These are phyloP conservation scores for Streptopelia turtur DNA, from an alignment of 2,797 vertebrate genomes.

Conservation along the genomic window DNA sequence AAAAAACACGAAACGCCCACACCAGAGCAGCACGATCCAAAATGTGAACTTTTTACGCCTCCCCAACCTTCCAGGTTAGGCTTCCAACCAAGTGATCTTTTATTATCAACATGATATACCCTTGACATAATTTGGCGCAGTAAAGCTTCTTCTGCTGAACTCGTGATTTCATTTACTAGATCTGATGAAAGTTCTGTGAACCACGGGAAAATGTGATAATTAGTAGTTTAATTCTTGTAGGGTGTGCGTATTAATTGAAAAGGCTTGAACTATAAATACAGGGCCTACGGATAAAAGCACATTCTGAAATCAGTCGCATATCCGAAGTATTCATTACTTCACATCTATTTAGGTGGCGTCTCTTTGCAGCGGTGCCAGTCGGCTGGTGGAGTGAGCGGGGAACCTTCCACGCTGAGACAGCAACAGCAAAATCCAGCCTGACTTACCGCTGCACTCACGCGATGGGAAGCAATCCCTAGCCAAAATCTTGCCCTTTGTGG, in stretches of 20 bases:
- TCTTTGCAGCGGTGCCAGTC: conserved; percentile 28
- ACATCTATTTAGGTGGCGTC: conserved; percentile 67
- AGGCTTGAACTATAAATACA: conserved; percentile 79
- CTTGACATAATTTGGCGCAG: conserved; percentile 64
- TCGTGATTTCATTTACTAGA: conserved; percentile 73
- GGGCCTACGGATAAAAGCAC: conserved; percentile 77
- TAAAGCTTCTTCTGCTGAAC: conserved; percentile 73
- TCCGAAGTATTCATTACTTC: conserved; percentile 76
- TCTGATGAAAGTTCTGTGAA: conserved; percentile 76
- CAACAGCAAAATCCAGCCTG: neutral
- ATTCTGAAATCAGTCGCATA: conserved; percentile 74
- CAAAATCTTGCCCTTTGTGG: conserved; percentile 9
- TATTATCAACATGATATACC: conserved; percentile 51
- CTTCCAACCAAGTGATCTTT: conserved; percentile 57
- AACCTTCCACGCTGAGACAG: neutral
- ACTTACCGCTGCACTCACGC: neutral
- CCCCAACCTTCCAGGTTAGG: conserved; percentile 62
- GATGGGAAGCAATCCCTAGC: neutral
- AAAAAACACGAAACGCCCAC: conserved; percentile 42
- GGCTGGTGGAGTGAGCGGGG: neutral
- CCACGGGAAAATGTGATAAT: conserved; percentile 78
- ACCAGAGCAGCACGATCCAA: conserved; percentile 54
- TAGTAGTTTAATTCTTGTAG: conserved; percentile 78
- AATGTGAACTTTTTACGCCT: conserved; percentile 65
- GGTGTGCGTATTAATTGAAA: conserved; percentile 78